These are phyloP conservation scores for Petaurus breviceps DNA, from an alignment of 2,113 vertebrate species.

Conservation along the genomic window DNA sequence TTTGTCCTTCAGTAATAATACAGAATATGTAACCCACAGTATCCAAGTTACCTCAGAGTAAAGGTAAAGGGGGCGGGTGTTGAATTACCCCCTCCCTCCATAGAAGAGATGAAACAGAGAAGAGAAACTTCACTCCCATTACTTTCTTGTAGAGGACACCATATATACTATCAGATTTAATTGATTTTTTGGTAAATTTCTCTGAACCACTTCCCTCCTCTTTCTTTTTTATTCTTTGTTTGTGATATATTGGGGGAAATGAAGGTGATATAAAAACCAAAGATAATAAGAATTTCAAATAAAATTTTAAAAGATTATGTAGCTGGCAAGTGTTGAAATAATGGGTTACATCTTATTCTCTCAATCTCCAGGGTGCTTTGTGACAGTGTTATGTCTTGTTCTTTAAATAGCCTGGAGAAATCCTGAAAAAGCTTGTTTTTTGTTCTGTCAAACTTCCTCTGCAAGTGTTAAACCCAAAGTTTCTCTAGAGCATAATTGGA, in stretches of 20 bases:
- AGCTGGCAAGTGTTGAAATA: not conserved
- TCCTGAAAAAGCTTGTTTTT: not conserved
- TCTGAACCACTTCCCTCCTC: not conserved
- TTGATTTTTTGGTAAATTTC: not conserved
- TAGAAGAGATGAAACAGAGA: not conserved
- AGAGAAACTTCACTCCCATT: not conserved
- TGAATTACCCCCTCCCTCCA: not conserved
- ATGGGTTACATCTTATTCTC: not conserved
- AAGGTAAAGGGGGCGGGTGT: not conserved
- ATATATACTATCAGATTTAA: not conserved
- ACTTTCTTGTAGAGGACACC: not conserved
- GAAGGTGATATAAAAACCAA: not conserved
- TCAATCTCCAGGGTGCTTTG: not conserved
- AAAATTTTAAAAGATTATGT: not conserved
- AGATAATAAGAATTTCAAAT: not conserved
- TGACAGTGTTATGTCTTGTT: not conserved
- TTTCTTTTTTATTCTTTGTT: not conserved
- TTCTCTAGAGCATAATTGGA: not conserved
- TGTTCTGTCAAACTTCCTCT: not conserved
- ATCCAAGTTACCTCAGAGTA: not conserved
- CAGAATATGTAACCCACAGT: not conserved
- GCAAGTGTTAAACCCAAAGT: not conserved
- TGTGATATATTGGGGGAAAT: not conserved
- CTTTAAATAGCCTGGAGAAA: not conserved
- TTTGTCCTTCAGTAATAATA: not conserved